These are phyloP conservation scores for Macropis europaea DNA, from an alignment of 2,888 invertebrate genomes.

Conservation along the genomic window DNA sequence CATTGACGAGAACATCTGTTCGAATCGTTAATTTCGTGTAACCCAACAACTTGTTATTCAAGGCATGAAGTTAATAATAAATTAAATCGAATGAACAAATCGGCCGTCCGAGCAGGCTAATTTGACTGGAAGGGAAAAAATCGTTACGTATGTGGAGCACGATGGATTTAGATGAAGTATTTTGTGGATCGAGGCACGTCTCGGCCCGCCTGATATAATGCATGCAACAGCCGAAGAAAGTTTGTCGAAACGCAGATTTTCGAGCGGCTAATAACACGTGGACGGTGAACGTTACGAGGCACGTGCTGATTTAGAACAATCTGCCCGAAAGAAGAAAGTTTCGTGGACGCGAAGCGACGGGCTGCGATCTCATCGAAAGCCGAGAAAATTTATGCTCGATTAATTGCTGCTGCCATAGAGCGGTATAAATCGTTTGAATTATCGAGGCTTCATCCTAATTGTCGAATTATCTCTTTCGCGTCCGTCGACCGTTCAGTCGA, in stretches of 20 bases:
- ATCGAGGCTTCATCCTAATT: not conserved
- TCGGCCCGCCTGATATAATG: slow-evolving; percentile 37
- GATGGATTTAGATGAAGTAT: slow-evolving; percentile 48
- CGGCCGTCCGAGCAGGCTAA: slow-evolving; percentile 28
- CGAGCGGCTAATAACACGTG: slow-evolving; percentile 51
- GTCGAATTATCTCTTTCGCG: too few relatives aligned
- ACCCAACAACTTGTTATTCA: too few relatives aligned
- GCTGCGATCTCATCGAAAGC: slow-evolving; percentile 22
- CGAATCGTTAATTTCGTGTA: too few relatives aligned
- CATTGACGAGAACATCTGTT: too few relatives aligned
- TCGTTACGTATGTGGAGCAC: slow-evolving; percentile 51
- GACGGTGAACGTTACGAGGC: slow-evolving; percentile 27
- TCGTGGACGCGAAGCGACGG: not conserved
- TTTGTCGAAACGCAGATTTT: slow-evolving; percentile 50
- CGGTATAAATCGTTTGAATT: not conserved
- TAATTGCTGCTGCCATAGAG: slow-evolving; percentile 20
- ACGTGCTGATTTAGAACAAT: slow-evolving; percentile 46
- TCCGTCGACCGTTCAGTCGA: too few relatives aligned
- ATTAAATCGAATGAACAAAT: too few relatives aligned
- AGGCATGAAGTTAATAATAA: too few relatives aligned
- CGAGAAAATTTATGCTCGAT: slow-evolving; percentile 16
- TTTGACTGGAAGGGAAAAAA: slow-evolving; percentile 9
- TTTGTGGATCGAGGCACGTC: slow-evolving; percentile 58
- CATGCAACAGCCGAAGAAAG: slow-evolving; percentile 51
- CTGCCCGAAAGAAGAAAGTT: slow-evolving; percentile 48